Base-by-base conservation (phyloP, 2,888 invertebrate genomes). In the Lysandra coridon region DNA sequence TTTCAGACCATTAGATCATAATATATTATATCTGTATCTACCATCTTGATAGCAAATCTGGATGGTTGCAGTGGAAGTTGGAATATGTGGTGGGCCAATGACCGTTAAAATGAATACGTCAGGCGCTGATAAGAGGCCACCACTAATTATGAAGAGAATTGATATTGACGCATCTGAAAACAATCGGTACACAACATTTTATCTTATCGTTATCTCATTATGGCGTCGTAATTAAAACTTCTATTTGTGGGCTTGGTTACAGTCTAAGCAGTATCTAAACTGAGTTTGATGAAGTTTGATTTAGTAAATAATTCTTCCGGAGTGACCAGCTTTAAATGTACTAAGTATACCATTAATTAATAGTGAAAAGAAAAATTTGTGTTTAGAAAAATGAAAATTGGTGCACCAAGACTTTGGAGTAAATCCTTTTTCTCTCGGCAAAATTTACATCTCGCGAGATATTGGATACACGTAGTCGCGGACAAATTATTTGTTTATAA, bases 401-500 rank as follows among this genome's bases (percentile, higher is more conserved):
- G 49, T 44, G 7, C 44, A 44, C 44, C 44, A 7, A 44, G 44
- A 7, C 44, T 7, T 44, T 44, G 44, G 40, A 40, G 5, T 40
- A 6, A 40, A 40, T 5, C 5, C 40, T 40, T 40, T 40, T 40
- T 6, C 40, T 40, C 40, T 40, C 40, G 40, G 40, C 40, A 44
- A 7, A 7, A 44, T 44, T 10, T 49, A 49, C 44, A 44, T 49
- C 10, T 10, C 49, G 49, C 49, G 10, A 49, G 49, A 4, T 57
- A 17, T 17, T 57, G 17, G 14, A 57, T 57, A 17, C 3, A 62
- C 2, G 49, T 49, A 49, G 23, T 23, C 62, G 23, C 2, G n/a
- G 62, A 23, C n/a, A 62, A 62, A 62, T 62, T 62, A 62, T n/a
- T 62, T 62, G 62, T 62, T 62, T 62, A 62, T 62, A 62, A 62